Percentiles rank a stretch among this genome's conserved stretches.
Conservation (phyloP, 2,888 invertebrate genomes). For the Drosophila meridiana region DNA sequence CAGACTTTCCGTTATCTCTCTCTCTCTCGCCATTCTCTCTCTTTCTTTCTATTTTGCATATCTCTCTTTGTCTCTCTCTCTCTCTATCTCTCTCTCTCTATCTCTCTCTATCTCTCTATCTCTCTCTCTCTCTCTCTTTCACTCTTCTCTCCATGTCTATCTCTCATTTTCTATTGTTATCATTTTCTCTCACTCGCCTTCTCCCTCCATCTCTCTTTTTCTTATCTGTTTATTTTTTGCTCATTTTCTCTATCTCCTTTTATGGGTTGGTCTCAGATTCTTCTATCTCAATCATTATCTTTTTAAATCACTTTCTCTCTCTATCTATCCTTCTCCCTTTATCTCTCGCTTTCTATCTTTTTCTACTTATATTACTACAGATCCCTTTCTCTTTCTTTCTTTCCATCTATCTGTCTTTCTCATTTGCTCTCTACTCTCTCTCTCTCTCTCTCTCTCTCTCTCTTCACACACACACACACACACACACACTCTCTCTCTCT, state of each 20-base stretch:
- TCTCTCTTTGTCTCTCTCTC: neutral
- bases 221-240: no score
- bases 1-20: neutral
- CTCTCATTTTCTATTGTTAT: neutral
- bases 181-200: neutral
- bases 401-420: neutral
- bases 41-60: neutral
- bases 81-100: neutral
- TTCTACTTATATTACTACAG: no score
- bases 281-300: no score
- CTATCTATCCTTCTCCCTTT: neutral
- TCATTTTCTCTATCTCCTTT: neutral
- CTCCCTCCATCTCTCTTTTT: neutral
- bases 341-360: no score
- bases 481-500: neutral
- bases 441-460: neutral
- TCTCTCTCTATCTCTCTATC: neutral
- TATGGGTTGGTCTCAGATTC: no score
- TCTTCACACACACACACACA: no score
- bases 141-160: neutral
- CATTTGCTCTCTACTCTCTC: neutral
- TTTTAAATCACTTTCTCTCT: neutral
- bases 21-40: neutral
- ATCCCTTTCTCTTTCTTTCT: no score
- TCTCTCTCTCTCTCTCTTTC: neutral